Percentiles rank a stretch among this genome's conserved stretches.
phyloP scores from a whole-genome alignment of 2,113 vertebrate genomes.

The Natator depressus region DNA sequence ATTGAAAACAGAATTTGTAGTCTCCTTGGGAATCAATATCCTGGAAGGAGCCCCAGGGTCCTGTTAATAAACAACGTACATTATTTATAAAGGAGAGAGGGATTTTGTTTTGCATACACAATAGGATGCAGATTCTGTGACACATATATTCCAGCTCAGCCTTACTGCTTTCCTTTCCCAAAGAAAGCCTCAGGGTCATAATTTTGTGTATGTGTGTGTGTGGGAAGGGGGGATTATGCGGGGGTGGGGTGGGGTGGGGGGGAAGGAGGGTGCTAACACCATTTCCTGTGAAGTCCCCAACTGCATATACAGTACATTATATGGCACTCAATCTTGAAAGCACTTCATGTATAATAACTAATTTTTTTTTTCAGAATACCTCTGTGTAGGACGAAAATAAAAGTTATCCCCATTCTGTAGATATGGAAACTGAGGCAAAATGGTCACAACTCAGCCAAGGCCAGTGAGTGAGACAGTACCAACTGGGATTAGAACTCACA shows the following conservation, averaged over 20 bases:
- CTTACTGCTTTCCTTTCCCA: background rate
- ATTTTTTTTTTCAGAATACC: rapidly evolving
- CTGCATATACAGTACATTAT: rapidly evolving
- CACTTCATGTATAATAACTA: background rate
- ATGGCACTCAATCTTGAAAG: background rate
- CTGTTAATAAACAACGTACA: background rate
- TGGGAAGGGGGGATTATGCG: no score
- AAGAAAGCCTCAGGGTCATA: rapidly evolving
- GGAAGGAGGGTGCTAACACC: background rate
- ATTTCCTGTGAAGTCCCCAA: background rate
- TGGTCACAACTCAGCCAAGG: background rate
- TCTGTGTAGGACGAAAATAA: rapidly evolving
- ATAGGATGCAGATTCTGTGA: background rate
- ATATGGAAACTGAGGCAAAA: background rate
- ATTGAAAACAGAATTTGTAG: background rate
- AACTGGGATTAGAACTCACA: background rate
- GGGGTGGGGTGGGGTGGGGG: rapidly evolving
- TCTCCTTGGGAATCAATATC: background rate
- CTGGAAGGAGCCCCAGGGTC: background rate
- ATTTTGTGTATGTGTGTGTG: rapidly evolving
- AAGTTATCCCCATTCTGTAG: rapidly evolving
- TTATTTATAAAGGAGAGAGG: background rate
- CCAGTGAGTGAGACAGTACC: rapidly evolving
- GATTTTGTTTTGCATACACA: background rate
- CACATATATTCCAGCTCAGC: background rate